These are phyloP conservation scores for Pteromalus puparum DNA, from an alignment of 1,140 invertebrate species.

Conservation along the genomic window DNA sequence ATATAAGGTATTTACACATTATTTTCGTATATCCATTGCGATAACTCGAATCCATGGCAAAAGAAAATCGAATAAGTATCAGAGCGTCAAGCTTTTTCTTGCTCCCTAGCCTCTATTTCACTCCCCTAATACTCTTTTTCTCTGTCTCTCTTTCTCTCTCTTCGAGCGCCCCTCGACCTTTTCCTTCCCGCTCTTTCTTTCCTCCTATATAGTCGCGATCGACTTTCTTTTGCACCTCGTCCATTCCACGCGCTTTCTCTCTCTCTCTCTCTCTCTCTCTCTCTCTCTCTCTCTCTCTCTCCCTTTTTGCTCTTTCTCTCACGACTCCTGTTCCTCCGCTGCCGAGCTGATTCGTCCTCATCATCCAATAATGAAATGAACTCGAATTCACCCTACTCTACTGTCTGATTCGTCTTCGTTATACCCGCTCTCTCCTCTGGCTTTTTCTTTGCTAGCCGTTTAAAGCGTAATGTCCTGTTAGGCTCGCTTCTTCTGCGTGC, in stretches of 20 bases:
- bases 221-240: slow-evolving; percentile 8
- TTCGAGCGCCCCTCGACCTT: background rate
- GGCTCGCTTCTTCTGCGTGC: too few relatives aligned
- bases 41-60: background rate
- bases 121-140: slow-evolving; percentile 10
- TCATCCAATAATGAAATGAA: slow-evolving; percentile 36
- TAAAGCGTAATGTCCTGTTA: background rate
- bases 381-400: background rate
- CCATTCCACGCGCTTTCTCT: background rate
- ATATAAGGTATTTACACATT: background rate
- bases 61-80: slow-evolving; percentile 24
- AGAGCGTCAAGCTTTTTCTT: background rate
- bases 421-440: background rate
- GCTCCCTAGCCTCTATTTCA: background rate
- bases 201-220: background rate
- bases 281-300: background rate
- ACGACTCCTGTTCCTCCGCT: too few relatives aligned
- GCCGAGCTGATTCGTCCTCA: slow-evolving; percentile 24
- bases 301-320: background rate
- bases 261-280: background rate
- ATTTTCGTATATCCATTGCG: background rate
- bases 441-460: background rate
- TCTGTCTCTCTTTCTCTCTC: background rate
- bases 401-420: slow-evolving; percentile 2
- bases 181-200: background rate